Evolutionary conservation across 2,888 invertebrate species (phyloP).

Genomic region (Hedya salicella): DNA sequence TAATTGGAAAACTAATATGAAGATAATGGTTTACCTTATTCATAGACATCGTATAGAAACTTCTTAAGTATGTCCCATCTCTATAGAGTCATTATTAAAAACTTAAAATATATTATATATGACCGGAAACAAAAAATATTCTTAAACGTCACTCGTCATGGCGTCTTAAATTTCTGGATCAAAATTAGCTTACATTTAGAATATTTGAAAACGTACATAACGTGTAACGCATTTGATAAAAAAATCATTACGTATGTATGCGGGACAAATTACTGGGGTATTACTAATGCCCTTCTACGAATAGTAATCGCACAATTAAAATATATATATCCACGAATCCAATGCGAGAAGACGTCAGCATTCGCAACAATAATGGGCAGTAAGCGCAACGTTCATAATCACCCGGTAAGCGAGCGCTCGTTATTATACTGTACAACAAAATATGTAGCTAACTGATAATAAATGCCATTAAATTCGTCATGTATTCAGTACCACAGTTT

Average conservation of each 20-base stretch:
- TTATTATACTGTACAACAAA: neutral
- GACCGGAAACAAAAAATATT: constrained; percentile 2
- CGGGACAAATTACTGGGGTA: constrained; percentile 21
- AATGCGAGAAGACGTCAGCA: constrained; percentile 17
- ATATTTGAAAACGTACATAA: constrained; percentile 8
- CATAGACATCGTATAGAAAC: too few species aligned
- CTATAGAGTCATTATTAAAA: too few species aligned
- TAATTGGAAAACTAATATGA: too few species aligned
- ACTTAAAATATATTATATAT: neutral
- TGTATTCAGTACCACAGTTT: too few species aligned
- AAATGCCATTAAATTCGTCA: too few species aligned
- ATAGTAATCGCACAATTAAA: constrained; percentile 23
- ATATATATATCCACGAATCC: constrained; percentile 29
- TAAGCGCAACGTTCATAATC: constrained; percentile 4
- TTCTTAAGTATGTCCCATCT: neutral
- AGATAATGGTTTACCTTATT: too few species aligned
- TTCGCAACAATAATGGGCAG: constrained; percentile 10
- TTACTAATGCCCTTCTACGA: constrained; percentile 30
- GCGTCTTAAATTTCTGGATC: constrained; percentile 9
- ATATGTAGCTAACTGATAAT: neutral
- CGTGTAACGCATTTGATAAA: constrained; percentile 14
- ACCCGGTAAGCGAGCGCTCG: constrained; percentile 19
- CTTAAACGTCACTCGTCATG: constrained; percentile 27
- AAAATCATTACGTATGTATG: constrained; percentile 20
- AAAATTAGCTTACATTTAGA: constrained; percentile 25